Percentiles rank a stretch among this genome's conserved stretches.
Conservation (phyloP, 1,140 invertebrate species). For the Paraescarpia echinospica region DNA sequence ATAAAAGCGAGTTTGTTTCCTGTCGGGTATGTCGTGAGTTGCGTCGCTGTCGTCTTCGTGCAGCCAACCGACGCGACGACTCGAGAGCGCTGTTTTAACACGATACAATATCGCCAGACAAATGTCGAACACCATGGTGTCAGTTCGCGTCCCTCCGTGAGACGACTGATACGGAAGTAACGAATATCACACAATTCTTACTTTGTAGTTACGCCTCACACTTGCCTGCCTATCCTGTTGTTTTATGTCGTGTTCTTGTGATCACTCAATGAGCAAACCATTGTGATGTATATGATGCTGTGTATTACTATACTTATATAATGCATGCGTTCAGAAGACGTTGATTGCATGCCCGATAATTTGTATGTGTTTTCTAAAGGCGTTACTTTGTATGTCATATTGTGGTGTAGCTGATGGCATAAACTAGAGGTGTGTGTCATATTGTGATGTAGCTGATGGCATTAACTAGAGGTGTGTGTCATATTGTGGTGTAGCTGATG, state of each 20-base stretch:
- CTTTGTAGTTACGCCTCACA: background rate
- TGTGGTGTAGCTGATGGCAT: too few species aligned
- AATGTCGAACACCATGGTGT: background rate
- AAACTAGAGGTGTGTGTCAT: too few species aligned
- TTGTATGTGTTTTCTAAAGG: background rate
- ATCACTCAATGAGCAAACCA: background rate
- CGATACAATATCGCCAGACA: background rate
- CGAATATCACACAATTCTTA: background rate
- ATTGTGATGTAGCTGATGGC: too few species aligned
- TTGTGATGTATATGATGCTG: background rate
- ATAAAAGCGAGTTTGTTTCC: slow-evolving; percentile 1
- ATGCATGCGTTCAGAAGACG: too few species aligned
- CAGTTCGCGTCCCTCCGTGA: background rate
- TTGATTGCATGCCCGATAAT: too few species aligned
- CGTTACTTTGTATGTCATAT: background rate
- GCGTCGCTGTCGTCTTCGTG: background rate
- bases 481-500: too few species aligned
- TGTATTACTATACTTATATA: too few species aligned
- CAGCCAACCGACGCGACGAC: background rate
- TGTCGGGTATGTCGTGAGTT: background rate
- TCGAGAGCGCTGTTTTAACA: background rate
- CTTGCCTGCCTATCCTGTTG: background rate
- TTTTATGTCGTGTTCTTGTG: background rate
- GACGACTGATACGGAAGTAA: background rate
- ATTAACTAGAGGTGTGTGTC: too few species aligned